phyloP scores from a whole-genome alignment of 1,140 invertebrate species.

The Dreissena rostriformis region DNA sequence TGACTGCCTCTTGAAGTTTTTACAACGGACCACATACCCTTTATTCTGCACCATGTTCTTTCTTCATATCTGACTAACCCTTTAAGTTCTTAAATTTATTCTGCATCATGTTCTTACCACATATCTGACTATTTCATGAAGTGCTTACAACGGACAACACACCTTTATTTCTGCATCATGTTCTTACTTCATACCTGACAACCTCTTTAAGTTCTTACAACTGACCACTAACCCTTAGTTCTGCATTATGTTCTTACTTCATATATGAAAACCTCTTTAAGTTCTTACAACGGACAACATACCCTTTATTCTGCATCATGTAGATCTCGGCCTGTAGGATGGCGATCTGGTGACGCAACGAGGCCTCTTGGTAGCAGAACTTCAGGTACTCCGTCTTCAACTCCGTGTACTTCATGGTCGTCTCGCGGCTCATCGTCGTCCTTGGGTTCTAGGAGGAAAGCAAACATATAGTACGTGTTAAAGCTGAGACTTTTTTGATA shows the following conservation, averaged over 20 bases:
- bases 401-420: constrained; percentile 25
- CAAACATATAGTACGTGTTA: too few relatives aligned
- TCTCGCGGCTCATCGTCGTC: constrained; percentile 11
- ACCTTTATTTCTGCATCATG: too few relatives aligned
- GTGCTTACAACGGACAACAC: too few relatives aligned
- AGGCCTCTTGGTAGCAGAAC: constrained; percentile 34
- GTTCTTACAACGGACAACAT: not conserved
- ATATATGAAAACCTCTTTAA: not conserved
- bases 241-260: not conserved
- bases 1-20: too few relatives aligned
- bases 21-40: not conserved
- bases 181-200: too few relatives aligned
- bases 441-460: constrained; percentile 1
- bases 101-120: too few relatives aligned
- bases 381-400: constrained; percentile 44
- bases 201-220: not conserved
- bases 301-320: constrained; percentile 50
- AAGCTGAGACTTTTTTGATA: not conserved
- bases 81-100: too few relatives aligned
- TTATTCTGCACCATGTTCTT: too few relatives aligned
- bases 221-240: not conserved
- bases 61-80: too few relatives aligned
- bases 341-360: constrained; percentile 39
- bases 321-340: constrained; percentile 45
- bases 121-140: too few relatives aligned